Percentiles rank a stretch among this genome's conserved stretches.
phyloP scores from a whole-genome alignment of 2,888 invertebrate species.

The Aplocera efformata region DNA sequence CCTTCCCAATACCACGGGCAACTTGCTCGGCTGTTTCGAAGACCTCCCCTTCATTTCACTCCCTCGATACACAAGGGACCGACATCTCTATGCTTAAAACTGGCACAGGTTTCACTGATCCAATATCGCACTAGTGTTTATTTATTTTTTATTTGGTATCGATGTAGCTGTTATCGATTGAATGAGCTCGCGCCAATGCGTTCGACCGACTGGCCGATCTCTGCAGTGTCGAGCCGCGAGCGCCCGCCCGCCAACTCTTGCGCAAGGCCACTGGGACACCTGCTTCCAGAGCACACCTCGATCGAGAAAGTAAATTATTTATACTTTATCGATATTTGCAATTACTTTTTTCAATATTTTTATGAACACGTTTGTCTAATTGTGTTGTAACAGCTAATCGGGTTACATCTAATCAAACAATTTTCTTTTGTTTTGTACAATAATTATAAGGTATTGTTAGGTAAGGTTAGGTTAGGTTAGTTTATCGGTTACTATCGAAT shows the following conservation, averaged over 20 bases:
- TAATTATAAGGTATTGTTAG: too few relatives aligned
- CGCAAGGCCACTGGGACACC: constrained; percentile 56
- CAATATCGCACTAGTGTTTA: constrained; percentile 28
- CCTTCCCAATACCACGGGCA: constrained; percentile 75
- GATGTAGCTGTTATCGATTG: constrained; percentile 10
- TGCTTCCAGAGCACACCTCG: constrained; percentile 41
- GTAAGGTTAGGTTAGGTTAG: too few relatives aligned
- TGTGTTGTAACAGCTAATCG: neutral
- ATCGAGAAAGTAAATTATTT: constrained; percentile 58
- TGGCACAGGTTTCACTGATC: constrained; percentile 8
- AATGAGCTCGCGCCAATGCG: constrained; percentile 40
- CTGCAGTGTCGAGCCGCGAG: constrained; percentile 20
- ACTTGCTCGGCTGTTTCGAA: constrained; percentile 45
- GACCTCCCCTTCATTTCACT: constrained; percentile 69
- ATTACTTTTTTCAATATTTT: constrained; percentile 2
- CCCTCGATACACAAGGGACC: constrained; percentile 28
- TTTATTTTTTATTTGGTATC: constrained; percentile 10
- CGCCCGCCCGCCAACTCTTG: constrained; percentile 40
- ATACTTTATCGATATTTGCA: constrained; percentile 38
- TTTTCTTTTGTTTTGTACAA: too few relatives aligned
- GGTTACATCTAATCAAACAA: too few relatives aligned
- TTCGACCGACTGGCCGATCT: constrained; percentile 35
- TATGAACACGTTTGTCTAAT: neutral
- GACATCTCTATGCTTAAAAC: constrained; percentile 32
- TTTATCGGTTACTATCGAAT: too few relatives aligned